Conservation (phyloP, 2,888 invertebrate genomes). For the Xanthostigma xanthostigma region DNA sequence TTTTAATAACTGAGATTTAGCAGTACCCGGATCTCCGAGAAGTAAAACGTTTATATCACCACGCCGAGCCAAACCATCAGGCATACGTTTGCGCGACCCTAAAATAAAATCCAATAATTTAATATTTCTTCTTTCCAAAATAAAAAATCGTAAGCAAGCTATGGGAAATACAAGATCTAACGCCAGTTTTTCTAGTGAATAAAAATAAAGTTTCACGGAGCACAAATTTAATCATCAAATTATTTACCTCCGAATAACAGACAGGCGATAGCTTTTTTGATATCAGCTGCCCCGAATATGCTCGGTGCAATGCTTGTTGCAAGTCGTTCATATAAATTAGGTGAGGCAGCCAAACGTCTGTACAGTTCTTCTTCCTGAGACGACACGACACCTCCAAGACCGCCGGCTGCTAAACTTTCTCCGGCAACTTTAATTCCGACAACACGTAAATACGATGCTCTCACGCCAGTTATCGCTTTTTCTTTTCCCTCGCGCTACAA, state of each 20-base stretch:
- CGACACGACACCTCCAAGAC: constrained; percentile 29
- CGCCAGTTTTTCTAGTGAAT: background rate
- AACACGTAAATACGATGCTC: constrained; percentile 87
- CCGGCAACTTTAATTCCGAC: constrained; percentile 82
- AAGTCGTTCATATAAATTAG: constrained; percentile 79
- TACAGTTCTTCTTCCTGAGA: constrained; percentile 72
- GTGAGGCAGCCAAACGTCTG: constrained; percentile 65
- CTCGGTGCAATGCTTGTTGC: constrained; percentile 90
- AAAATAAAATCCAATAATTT: constrained; percentile 4
- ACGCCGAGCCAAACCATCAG: constrained; percentile 87
- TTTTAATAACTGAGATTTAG: constrained; percentile 95
- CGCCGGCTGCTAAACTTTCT: constrained; percentile 54
- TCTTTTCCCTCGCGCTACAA: constrained; percentile 51
- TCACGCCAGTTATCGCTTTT: constrained; percentile 75
- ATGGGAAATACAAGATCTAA: no score
- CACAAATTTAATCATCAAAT: background rate
- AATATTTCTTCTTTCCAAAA: no score
- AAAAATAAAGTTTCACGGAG: background rate
- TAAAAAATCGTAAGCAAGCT: no score
- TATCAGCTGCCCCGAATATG: constrained; percentile 85
- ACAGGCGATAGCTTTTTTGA: constrained; percentile 93
- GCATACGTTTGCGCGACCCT: constrained; percentile 71
- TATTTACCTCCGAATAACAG: constrained; percentile 75
- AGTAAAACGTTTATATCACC: constrained; percentile 94
- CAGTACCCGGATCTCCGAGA: constrained; percentile 97